Evolutionary conservation across 2,888 invertebrate species (phyloP), one percentile per base, ranked within the genome.

Genomic region (Pedicia rivosa): DNA sequence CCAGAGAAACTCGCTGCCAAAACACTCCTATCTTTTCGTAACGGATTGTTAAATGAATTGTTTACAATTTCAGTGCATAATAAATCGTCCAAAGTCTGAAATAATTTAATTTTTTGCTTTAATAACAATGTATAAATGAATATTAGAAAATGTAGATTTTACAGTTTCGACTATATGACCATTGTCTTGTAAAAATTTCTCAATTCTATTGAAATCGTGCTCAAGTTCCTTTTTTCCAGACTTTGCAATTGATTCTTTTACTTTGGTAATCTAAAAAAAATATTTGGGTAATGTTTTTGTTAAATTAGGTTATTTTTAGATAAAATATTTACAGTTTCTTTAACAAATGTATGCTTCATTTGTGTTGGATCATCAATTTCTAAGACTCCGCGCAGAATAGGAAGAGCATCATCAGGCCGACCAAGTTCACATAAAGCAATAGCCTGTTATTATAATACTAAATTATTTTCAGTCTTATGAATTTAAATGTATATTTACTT

Each of bases 371-470:
- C 48, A 49, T 78, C 78, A 5, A 65, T 57, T 13, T 72, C 65
- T 34, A 80, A 46, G 1, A 74, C 61, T 22, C 50, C 44, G 47
- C 69, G 67, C 10, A 82, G 51, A 10, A 77, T 52, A 1, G 70
- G 66, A 17, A 80, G 46, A 2, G 72, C 64, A 48, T 82, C 79
- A 25, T 78, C 74, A 1, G 71, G 55, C 41, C 78, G 60, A 1
- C 72, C 70, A 45, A 81, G 48, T 3, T 70, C 64, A 9, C 69
- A 60, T 30, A 77, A 64, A 5, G 70, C 69, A n/a, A 64, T 39
- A 48, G 77, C 71, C 63, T 73, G n/a, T n/a, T n/a, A n/a, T n/a
- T n/a, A n/a, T n/a, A n/a, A n/a, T n/a, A n/a, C n/a, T n/a, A n/a
- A n/a, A n/a, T n/a, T n/a, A n/a, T n/a, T n/a, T n/a, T n/a, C n/a